phyloP scores from a whole-genome alignment of 2,888 invertebrate species.

The Gandaritis pyraliata region DNA sequence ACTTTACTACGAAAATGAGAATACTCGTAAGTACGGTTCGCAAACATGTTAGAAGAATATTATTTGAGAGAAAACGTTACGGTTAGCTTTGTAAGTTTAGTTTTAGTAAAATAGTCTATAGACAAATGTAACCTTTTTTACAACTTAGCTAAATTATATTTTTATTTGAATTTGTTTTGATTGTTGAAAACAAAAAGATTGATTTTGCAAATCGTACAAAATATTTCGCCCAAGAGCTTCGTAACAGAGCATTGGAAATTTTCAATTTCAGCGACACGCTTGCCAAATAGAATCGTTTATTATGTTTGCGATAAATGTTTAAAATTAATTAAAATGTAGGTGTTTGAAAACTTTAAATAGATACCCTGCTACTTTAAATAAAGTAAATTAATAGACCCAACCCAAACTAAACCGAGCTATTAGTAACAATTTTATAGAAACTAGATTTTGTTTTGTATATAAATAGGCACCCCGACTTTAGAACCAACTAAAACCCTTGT shows the following conservation, averaged over 20 bases:
- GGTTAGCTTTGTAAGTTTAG: not conserved
- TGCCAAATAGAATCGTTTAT: constrained; percentile 48
- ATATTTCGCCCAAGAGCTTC: constrained; percentile 4
- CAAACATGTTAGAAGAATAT: constrained; percentile 9
- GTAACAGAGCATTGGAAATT: constrained; percentile 30
- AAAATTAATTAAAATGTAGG: not conserved
- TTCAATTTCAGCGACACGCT: constrained; percentile 48
- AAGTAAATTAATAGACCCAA: no score
- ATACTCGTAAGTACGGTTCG: constrained; percentile 11
- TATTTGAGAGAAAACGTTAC: not conserved
- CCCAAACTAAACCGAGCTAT: no score
- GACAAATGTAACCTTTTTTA: no score
- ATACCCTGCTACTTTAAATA: no score
- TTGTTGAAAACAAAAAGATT: no score
- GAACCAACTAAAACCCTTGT: no score
- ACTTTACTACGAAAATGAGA: constrained; percentile 26
- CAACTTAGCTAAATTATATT: no score
- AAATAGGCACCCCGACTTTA: no score
- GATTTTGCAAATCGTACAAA: constrained; percentile 9
- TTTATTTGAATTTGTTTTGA: no score
- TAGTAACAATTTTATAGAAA: no score
- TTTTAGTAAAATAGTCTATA: not conserved
- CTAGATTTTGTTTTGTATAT: no score
- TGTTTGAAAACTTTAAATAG: no score
- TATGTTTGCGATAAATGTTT: constrained; percentile 18